Conservation (phyloP, 1,140 invertebrate genomes). For the Agrilus planipennis region DNA sequence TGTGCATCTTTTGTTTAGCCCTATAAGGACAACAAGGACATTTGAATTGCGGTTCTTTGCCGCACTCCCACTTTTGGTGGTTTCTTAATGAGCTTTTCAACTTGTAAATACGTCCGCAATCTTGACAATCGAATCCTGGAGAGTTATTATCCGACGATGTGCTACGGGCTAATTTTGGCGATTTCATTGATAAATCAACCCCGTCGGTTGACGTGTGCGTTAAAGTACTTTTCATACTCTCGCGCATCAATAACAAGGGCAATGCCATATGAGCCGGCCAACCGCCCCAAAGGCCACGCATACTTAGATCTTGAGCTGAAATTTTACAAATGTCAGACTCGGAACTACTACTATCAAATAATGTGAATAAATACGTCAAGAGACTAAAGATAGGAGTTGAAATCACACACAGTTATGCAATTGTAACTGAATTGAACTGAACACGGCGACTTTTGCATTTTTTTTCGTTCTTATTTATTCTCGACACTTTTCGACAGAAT, state of each 20-base stretch:
- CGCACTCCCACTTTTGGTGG: constrained; percentile 80
- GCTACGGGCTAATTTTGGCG: neutral
- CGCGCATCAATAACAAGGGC: constrained; percentile 34
- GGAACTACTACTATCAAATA: too few relatives aligned
- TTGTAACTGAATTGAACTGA: too few relatives aligned
- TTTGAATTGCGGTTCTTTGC: constrained; percentile 43
- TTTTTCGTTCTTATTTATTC: too few relatives aligned
- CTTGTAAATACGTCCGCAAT: constrained; percentile 72
- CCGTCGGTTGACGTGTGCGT: constrained; percentile 18
- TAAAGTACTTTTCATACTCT: constrained; percentile 32
- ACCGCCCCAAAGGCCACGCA: constrained; percentile 24
- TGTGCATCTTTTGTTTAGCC: constrained; percentile 42
- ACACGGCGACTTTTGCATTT: too few relatives aligned
- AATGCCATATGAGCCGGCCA: constrained; percentile 30
- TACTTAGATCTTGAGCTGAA: constrained; percentile 31
- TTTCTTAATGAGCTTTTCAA: constrained; percentile 72
- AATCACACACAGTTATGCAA: too few relatives aligned
- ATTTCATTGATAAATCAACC: constrained; percentile 11
- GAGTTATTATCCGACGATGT: constrained; percentile 6
- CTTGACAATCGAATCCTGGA: constrained; percentile 55
- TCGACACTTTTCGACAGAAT: too few relatives aligned
- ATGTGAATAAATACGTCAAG: too few relatives aligned
- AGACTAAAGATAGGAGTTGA: too few relatives aligned
- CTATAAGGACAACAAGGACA: constrained; percentile 42
- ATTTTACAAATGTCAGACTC: too few relatives aligned